A percentile compares a stretch with the other conserved stretches of the same genome.
Conservation (phyloP, 2,888 invertebrate species). For the Hybos culiciformis region DNA sequence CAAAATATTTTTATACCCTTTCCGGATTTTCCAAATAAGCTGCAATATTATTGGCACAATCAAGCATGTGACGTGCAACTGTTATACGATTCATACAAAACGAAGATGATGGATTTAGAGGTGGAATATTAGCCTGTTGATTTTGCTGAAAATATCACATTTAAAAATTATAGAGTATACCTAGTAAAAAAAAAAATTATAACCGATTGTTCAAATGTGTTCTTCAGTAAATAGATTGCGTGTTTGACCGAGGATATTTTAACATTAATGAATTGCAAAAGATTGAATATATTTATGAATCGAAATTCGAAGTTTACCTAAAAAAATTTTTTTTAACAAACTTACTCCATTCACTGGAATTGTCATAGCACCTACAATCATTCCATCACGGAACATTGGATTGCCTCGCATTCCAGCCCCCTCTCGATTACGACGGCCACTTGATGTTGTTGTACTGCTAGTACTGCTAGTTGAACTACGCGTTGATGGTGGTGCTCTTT, state of each 20-base stretch:
- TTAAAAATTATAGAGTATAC: neutral
- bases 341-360: conserved; percentile 29
- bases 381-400: conserved; percentile 33
- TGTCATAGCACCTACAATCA: conserved; percentile 36
- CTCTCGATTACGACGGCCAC: conserved; percentile 32
- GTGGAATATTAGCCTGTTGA: conserved; percentile 6
- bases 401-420: conserved; percentile 27
- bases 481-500: conserved; percentile 62
- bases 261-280: no score
- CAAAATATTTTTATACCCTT: conserved; percentile 18
- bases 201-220: no score
- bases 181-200: neutral
- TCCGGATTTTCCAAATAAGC: conserved; percentile 35
- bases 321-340: conserved; percentile 1
- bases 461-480: conserved; percentile 21
- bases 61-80: conserved; percentile 35
- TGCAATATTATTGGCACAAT: conserved; percentile 35
- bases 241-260: no score
- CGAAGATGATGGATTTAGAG: conserved; percentile 31
- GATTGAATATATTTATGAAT: no score
- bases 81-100: conserved; percentile 36
- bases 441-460: conserved; percentile 15
- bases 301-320: neutral
- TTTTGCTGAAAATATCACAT: conserved; percentile 18
- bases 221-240: no score